Percentiles rank a stretch among this genome's conserved stretches.
Conservation (phyloP, 2,888 invertebrate genomes). For the Keiferia lycopersicella region DNA sequence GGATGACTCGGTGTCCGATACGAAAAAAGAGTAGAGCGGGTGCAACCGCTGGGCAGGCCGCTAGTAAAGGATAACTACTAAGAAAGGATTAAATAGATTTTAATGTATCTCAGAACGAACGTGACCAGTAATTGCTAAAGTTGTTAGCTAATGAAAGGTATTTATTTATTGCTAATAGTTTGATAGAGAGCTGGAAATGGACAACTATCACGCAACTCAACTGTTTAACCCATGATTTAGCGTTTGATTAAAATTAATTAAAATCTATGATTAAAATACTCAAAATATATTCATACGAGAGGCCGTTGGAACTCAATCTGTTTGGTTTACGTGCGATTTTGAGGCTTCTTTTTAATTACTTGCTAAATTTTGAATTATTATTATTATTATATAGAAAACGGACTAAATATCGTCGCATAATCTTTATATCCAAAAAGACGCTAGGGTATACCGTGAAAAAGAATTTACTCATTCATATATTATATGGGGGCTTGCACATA, state of each 20-base stretch:
- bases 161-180: conserved; percentile 12
- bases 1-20: no score
- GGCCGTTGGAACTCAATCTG: background rate
- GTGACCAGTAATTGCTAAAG: conserved; percentile 30
- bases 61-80: conserved; percentile 52
- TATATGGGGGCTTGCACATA: no score
- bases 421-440: conserved; percentile 36
- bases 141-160: conserved; percentile 32
- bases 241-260: background rate
- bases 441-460: no score
- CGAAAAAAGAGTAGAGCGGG: no score
- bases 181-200: background rate
- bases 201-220: background rate
- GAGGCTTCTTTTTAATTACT: background rate
- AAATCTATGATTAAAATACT: conserved; percentile 21
- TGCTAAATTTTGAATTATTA: background rate
- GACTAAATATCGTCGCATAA: no score
- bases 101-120: conserved; percentile 44
- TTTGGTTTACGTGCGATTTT: background rate
- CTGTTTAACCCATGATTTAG: background rate
- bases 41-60: no score
- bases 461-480: no score
- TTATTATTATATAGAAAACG: no score
- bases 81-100: conserved; percentile 49
- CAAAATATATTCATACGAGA: conserved; percentile 9